A percentile compares a stretch with the other conserved stretches of the same genome.
These are phyloP conservation scores for Bombylius major DNA, from an alignment of 2,888 invertebrate genomes.

Conservation along the genomic window DNA sequence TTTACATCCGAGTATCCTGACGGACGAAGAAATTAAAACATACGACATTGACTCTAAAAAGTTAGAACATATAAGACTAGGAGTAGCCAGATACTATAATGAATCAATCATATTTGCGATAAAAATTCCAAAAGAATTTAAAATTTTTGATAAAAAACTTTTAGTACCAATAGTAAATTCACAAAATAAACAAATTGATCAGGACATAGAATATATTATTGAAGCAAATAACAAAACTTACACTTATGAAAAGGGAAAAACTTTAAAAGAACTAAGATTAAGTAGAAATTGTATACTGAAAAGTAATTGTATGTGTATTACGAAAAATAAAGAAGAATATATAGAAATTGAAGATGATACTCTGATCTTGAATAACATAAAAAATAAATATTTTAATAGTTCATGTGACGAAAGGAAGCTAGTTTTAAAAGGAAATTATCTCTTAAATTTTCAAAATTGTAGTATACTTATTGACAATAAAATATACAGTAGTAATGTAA, in stretches of 20 bases:
- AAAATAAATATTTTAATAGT: neutral
- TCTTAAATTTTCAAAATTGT: no score
- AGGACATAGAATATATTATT: neutral
- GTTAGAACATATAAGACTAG: neutral
- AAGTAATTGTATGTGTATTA: neutral
- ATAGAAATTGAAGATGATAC: neutral
- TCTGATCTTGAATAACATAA: neutral
- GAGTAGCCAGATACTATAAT: neutral
- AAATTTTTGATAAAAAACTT: neutral
- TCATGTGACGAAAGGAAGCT: neutral
- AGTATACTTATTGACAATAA: no score
- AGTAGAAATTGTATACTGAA: neutral
- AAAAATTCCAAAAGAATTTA: neutral
- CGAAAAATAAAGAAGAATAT: neutral
- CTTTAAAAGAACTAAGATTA: neutral
- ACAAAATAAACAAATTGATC: neutral
- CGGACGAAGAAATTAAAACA: neutral
- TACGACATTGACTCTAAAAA: neutral
- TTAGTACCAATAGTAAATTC: neutral
- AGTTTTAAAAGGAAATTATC: no score
- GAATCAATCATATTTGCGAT: neutral
- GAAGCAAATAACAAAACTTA: neutral
- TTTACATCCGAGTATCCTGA: neutral
- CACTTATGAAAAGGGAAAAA: neutral
- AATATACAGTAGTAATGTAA: no score